phyloP scores from a whole-genome alignment of 2,888 invertebrate species.

The Pristionchus exspectatus region DNA sequence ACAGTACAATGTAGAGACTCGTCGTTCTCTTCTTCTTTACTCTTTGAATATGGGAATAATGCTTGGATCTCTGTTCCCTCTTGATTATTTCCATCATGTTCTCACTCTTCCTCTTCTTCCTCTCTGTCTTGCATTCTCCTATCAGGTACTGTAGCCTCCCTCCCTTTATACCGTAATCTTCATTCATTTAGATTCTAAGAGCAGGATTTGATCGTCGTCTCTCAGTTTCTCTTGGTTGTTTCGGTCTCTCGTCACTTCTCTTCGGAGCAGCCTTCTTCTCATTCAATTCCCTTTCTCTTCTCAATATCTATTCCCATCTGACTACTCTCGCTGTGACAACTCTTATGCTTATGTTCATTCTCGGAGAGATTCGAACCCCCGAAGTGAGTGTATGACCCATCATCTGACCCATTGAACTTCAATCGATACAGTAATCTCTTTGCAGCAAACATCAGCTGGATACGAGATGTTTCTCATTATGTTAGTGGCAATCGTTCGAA shows the following conservation, averaged over 20 bases:
- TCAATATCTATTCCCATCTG: not conserved
- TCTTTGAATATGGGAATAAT: constrained; percentile 3
- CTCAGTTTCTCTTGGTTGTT: not conserved
- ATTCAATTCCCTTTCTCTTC: constrained; percentile 1
- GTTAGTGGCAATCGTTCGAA: not conserved
- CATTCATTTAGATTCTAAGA: not conserved
- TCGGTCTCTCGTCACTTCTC: not conserved
- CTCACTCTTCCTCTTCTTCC: constrained; percentile 3
- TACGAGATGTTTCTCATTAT: constrained; percentile 5
- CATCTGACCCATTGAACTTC: not conserved
- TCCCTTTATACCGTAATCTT: not conserved
- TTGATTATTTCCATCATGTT: not conserved
- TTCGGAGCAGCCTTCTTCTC: constrained; percentile 1
- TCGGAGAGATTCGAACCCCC: not conserved
- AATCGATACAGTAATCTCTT: not conserved
- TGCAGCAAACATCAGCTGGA: constrained; percentile 12
- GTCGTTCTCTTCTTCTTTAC: not conserved
- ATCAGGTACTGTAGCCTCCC: not conserved
- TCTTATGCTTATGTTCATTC: not conserved
- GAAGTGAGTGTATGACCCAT: not conserved
- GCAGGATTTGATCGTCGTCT: not conserved
- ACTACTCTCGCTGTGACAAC: not conserved
- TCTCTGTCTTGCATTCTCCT: constrained; percentile 1
- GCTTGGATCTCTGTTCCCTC: constrained; percentile 3
- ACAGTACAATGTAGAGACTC: constrained; percentile 18